Conservation (phyloP, 2,797 vertebrate species). For the Anableps anableps region DNA sequence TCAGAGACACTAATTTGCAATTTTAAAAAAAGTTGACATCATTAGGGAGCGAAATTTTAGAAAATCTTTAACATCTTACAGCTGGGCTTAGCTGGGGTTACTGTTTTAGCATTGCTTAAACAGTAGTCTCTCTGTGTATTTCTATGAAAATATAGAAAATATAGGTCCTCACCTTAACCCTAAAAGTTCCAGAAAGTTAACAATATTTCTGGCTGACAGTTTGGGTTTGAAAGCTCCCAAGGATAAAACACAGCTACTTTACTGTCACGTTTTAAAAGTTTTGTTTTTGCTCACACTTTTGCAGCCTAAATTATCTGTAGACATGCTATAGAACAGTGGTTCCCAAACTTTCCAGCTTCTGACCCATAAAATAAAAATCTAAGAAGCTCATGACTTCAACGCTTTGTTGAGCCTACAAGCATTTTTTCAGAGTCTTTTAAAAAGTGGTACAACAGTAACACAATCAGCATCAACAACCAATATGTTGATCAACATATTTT, state of each 20-base stretch:
- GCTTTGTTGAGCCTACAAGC: no score
- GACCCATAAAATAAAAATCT: no score
- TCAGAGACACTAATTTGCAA: background rate
- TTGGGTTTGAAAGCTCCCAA: no score
- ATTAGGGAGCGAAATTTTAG: background rate
- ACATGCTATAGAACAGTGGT: no score
- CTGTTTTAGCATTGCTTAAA: background rate
- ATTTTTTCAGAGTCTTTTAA: no score
- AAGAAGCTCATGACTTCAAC: no score
- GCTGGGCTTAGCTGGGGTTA: background rate
- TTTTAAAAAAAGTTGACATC: background rate
- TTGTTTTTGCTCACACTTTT: background rate
- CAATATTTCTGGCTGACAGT: background rate
- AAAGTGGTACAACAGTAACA: no score
- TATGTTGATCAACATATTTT: no score
- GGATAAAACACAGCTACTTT: no score
- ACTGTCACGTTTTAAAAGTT: background rate
- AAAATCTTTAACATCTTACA: background rate
- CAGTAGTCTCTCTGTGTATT: background rate
- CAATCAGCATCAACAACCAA: no score
- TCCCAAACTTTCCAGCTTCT: no score
- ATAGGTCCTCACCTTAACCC: background rate
- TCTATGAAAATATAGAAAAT: background rate
- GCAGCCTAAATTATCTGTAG: background rate
- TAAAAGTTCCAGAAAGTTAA: background rate